These are phyloP conservation scores for Cirrhinus mrigala DNA, from an alignment of 2,797 vertebrate genomes.

Conservation along the genomic window DNA sequence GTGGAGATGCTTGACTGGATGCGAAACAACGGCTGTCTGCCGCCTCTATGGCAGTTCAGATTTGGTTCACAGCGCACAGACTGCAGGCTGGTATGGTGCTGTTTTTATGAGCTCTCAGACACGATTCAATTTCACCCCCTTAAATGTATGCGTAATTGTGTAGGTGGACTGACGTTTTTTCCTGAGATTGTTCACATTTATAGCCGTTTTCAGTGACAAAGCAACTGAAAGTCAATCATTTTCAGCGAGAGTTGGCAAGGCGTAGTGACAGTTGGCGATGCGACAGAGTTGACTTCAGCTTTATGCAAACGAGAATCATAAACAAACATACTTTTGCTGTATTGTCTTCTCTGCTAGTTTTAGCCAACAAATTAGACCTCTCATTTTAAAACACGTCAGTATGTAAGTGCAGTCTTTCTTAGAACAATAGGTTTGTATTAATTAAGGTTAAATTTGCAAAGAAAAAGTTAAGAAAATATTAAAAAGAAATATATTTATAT, in stretches of 20 bases:
- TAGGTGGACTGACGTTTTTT: slow-evolving; percentile 8
- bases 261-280: slow-evolving; percentile 6
- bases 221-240: background rate
- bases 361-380: background rate
- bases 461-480: no score
- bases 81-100: slow-evolving; percentile 13
- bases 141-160: slow-evolving; percentile 14
- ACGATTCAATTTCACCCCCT: background rate
- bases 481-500: no score
- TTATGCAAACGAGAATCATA: background rate
- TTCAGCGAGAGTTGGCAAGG: background rate
- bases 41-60: background rate
- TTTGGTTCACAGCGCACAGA: slow-evolving; percentile 4
- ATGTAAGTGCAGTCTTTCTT: background rate
- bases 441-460: no score
- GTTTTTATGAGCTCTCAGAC: slow-evolving; percentile 21
- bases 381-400: background rate
- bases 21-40: background rate
- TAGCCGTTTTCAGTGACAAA: background rate
- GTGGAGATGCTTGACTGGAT: slow-evolving; percentile 14
- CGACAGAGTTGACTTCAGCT: background rate
- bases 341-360: background rate
- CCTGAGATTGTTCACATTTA: background rate
- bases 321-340: background rate
- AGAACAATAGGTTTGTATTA: no score